Evolutionary conservation across 2,888 invertebrate species (phyloP), one percentile per base, ranked within the genome.

Genomic region (Spatulosminthurus flaviceps): DNA sequence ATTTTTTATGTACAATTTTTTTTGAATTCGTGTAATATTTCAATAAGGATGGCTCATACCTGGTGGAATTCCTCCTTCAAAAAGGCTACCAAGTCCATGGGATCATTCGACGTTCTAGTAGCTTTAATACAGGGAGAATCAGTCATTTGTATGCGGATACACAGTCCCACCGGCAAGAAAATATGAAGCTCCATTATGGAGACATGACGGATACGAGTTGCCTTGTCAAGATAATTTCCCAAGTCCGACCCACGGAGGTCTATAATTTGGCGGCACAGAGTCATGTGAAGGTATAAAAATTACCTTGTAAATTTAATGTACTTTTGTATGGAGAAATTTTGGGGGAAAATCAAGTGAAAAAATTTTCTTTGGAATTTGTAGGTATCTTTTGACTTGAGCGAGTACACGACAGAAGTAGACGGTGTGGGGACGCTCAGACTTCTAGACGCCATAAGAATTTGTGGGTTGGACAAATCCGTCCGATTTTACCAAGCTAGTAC

Each of bases 251-350:
- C 0, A 92, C 92, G 51, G 99, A 99, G 89, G 95, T 99, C 84
- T 99, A 99, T 88, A 99, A 99, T 89, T 90, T 99, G 82, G 99
- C 97, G 0, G 99, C 99, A 0, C 98, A 99, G 88, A 98, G 98
- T 84, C 99, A 99, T 88, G 98, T 99, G 0, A 98, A 98, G 89
- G 97, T 98, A 61, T 61, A 61, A 61, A n/a, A 66, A 61, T 79
- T 16, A 16, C 75, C 70, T 34, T 43, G 61, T 9, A 7, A 69
- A 73, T 60, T 80, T 24, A 13, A 42, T 29, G 2, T 60, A 72
- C 26, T 43, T 51, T 16, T 13, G 9, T 19, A 2, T 51, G 51
- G n/a, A 51, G n/a, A n/a, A n/a, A n/a, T 34, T 7, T 34, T 34
- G 34, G 5, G 4, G 34, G n/a, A n/a, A n/a, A n/a, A 34, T 66